A percentile compares a stretch with the other conserved stretches of the same genome.
Conservation (phyloP, 2,888 invertebrate species). For the Lasioglossum malachurum region DNA sequence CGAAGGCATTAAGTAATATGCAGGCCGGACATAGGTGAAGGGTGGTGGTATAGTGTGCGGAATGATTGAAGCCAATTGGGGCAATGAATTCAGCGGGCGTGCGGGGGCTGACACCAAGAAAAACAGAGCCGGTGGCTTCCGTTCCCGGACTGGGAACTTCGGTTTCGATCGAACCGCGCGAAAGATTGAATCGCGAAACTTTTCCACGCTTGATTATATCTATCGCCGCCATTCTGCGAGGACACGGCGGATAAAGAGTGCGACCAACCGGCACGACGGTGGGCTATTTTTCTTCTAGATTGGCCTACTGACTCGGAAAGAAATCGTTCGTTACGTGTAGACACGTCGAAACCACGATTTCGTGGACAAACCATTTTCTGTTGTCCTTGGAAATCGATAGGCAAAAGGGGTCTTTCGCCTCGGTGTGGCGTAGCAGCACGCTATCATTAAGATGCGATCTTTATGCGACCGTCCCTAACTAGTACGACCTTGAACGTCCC, state of each 20-base stretch:
- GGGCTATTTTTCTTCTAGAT: not conserved
- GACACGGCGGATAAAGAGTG: not conserved
- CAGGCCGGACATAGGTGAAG: slow-evolving; percentile 42
- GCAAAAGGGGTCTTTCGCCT: slow-evolving; percentile 62
- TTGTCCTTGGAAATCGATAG: slow-evolving; percentile 65
- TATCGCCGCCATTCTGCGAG: not conserved
- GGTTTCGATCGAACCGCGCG: not conserved
- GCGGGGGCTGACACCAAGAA: not conserved
- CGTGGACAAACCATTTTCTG: not conserved
- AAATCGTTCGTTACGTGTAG: not conserved
- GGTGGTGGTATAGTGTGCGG: slow-evolving; percentile 37
- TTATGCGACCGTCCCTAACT: slow-evolving; percentile 28
- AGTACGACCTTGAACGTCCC: slow-evolving; percentile 56
- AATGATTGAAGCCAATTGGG: slow-evolving; percentile 22
- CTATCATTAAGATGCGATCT: slow-evolving; percentile 67
- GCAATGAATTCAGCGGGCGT: slow-evolving; percentile 19
- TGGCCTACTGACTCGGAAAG: not conserved
- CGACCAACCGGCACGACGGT: not conserved
- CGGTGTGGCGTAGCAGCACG: slow-evolving; percentile 39
- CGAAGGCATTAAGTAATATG: slow-evolving; percentile 38
- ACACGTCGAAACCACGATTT: slow-evolving; percentile 24
- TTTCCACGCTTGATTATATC: not conserved
- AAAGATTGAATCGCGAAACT: slow-evolving; percentile 1
- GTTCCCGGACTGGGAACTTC: not conserved
- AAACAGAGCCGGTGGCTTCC: not conserved